A percentile compares a stretch with the other conserved stretches of the same genome.
Evolutionary conservation across 1,140 invertebrate species (phyloP).

Genomic region (Carposina sasakii): DNA sequence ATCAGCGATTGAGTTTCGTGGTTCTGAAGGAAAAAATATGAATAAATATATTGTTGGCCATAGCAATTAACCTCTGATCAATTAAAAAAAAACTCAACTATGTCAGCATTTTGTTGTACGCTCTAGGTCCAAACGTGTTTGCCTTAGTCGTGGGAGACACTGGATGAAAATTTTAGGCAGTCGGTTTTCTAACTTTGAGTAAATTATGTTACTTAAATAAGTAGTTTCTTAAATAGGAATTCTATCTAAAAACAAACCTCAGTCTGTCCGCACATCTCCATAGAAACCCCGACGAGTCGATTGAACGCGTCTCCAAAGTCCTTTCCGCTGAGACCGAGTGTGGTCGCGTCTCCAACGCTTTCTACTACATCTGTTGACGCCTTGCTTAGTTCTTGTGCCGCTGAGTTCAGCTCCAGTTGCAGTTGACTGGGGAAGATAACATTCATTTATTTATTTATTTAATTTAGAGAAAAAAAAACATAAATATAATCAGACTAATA

Average conservation of each 20-base stretch:
- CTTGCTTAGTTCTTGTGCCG: conserved; percentile 87
- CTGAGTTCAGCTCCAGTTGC: conserved; percentile 87
- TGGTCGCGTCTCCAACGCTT: conserved; percentile 77
- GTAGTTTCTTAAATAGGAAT: neutral
- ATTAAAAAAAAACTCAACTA: too few relatives aligned
- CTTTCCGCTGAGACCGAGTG: conserved; percentile 82
- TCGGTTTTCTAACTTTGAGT: too few relatives aligned
- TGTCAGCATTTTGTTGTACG: too few relatives aligned
- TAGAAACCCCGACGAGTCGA: conserved; percentile 81
- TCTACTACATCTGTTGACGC: conserved; percentile 86
- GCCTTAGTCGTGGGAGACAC: too few relatives aligned
- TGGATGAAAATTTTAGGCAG: too few relatives aligned
- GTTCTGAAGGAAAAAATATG: conserved; percentile 64
- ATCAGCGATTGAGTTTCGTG: conserved; percentile 82
- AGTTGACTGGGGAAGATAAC: conserved; percentile 75
- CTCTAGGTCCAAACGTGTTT: too few relatives aligned
- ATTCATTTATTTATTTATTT: neutral
- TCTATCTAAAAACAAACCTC: conserved; percentile 56
- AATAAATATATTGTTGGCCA: conserved; percentile 8
- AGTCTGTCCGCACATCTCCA: conserved; percentile 89
- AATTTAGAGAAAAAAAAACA: too few relatives aligned
- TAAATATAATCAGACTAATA: neutral
- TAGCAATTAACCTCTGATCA: too few relatives aligned
- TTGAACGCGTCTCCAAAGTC: conserved; percentile 87
- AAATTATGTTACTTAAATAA: too few relatives aligned